Evolutionary conservation across 2,888 invertebrate genomes (phyloP), one percentile per base, ranked within the genome.

Genomic region (Ecliptopera silaceata): DNA sequence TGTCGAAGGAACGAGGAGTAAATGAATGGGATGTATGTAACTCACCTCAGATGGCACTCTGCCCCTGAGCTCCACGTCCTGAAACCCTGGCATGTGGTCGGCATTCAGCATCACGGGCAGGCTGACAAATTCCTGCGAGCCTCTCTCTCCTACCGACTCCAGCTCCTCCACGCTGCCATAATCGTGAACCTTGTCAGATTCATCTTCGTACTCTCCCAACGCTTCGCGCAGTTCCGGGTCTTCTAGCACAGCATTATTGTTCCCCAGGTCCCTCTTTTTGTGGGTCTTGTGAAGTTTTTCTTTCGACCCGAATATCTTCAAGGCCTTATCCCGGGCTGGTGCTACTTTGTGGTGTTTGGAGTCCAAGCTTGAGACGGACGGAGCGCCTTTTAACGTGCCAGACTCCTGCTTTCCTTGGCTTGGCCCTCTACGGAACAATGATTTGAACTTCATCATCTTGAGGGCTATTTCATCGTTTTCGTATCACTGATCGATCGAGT

Each of bases 381-480:
- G 93, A 32, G 94, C 93, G 64, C 93, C 92, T 66, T 93, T 93
- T 42, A 94, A 72, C 69, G 92, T 82, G 54, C 57, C 57, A 11
- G 83, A 71, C 80, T 92, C 84, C 82, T 91, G 89, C 75, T 92
- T 91, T 71, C 90, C 89, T 74, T 89, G 92, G 77, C 92, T 93
- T 82, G 95, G 95, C 79, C 96, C 96, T 95, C 96, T 96, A 92
- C 96, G 96, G 93, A 97, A 97, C 86, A 97, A 94, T 80, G 96
- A 96, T 94, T 96, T 96, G 91, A 97, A 94, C 93, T 96, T 97
- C 94, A 96, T 96, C 96, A 96, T 96, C 92, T 93, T 95, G 90
- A 79, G 77, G 77, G 34, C 55, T 76, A 76, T 75, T 64, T 59
- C 77, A 64, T 86, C 80, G 83, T 83, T 81, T 77, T 85, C 81